phyloP scores from a whole-genome alignment of 2,888 invertebrate genomes.

The Subacronicta megacephala region DNA sequence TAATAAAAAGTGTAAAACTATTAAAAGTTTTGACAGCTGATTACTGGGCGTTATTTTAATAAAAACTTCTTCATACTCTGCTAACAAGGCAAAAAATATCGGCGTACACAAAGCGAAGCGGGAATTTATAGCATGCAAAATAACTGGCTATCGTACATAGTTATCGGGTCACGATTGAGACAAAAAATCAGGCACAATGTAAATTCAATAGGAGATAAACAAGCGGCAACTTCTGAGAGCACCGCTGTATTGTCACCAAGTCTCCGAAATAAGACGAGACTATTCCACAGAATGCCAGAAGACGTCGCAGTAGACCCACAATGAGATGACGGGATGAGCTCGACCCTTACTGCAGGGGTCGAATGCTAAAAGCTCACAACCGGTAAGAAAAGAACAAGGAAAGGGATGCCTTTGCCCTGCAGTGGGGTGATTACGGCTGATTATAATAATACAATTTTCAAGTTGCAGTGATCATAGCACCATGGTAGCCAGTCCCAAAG shows the following conservation, averaged over 20 bases:
- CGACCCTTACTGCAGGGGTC: too few species aligned
- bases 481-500: too few species aligned
- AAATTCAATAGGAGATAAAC: constrained; percentile 67
- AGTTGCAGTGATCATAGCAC: too few species aligned
- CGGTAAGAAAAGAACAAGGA: too few species aligned
- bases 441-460: too few species aligned
- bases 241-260: constrained; percentile 19
- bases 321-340: too few species aligned
- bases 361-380: too few species aligned
- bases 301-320: too few species aligned
- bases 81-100: constrained; percentile 68
- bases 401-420: too few species aligned
- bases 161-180: constrained; percentile 62
- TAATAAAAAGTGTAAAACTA: constrained; percentile 44
- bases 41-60: constrained; percentile 42
- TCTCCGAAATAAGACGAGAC: constrained; percentile 13
- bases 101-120: constrained; percentile 62
- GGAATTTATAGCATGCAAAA: constrained; percentile 63
- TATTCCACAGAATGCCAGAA: too few species aligned
- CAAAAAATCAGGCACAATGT: constrained; percentile 68
- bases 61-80: constrained; percentile 38
- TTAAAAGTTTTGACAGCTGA: constrained; percentile 54
- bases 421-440: too few species aligned
- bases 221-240: constrained; percentile 45
- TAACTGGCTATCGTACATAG: constrained; percentile 47